phyloP scores from a whole-genome alignment of 2,113 vertebrate genomes.

The Pelobates fuscus region DNA sequence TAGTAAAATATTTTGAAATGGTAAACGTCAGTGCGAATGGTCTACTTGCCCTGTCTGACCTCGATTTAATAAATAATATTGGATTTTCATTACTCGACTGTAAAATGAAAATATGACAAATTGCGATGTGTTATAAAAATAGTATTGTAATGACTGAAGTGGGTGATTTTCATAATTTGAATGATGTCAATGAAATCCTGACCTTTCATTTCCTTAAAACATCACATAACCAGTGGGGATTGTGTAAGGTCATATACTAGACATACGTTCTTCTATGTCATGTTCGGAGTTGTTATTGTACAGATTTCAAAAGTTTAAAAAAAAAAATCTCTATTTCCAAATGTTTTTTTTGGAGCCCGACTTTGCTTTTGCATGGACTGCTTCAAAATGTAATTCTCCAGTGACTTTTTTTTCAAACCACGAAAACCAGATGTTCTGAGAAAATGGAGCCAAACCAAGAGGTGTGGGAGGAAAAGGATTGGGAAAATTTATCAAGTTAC shows the following conservation, averaged over 20 bases:
- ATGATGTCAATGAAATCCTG: not conserved
- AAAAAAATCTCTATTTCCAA: slow-evolving; percentile 6
- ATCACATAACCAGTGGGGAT: not conserved
- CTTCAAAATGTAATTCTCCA: slow-evolving; percentile 26
- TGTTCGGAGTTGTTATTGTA: slow-evolving; percentile 28
- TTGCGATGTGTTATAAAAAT: slow-evolving; percentile 13
- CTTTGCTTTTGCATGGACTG: slow-evolving; percentile 2
- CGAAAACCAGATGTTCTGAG: slow-evolving; percentile 27
- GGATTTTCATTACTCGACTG: not conserved
- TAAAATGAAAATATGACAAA: slow-evolving; percentile 24
- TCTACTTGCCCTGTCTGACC: not conserved
- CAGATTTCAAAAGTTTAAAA: slow-evolving; percentile 10
- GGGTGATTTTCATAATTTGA: not conserved
- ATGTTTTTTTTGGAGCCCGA: slow-evolving; percentile 27
- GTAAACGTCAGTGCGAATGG: not conserved
- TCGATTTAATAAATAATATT: not conserved
- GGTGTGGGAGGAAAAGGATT: slow-evolving; percentile 18
- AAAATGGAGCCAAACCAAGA: slow-evolving; percentile 3
- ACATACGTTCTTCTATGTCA: slow-evolving; percentile 7
- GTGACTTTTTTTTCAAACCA: slow-evolving; percentile 17
- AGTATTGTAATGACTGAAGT: slow-evolving; percentile 7
- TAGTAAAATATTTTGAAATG: slow-evolving; percentile 1
- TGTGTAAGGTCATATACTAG: slow-evolving; percentile 13
- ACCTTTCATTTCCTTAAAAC: not conserved
- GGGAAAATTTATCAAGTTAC: slow-evolving; percentile 29